These are phyloP conservation scores for Machaerirhynchus nigripectus DNA, from an alignment of 2,113 vertebrate genomes.

Conservation along the genomic window DNA sequence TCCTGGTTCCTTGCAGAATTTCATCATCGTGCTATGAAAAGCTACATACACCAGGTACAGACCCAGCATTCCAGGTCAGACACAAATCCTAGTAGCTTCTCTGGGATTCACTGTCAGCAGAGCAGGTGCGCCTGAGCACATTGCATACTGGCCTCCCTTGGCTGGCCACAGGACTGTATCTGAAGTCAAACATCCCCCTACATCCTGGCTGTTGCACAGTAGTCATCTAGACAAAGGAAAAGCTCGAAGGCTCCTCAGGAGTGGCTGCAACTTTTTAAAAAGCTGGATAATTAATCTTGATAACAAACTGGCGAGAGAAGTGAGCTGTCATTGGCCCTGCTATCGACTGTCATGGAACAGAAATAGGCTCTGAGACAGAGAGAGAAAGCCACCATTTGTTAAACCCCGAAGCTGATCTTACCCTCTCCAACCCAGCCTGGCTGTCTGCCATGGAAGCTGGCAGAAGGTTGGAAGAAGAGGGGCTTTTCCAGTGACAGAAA, in stretches of 20 bases:
- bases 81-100: background rate
- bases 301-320: background rate
- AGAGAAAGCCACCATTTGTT: accelerated
- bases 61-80: background rate
- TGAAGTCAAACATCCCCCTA: background rate
- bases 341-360: background rate
- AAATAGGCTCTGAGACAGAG: too few species aligned
- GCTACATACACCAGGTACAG: background rate
- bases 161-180: background rate
- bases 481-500: background rate
- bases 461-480: accelerated
- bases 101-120: background rate
- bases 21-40: background rate
- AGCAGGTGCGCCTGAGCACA: background rate
- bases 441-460: background rate
- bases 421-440: accelerated
- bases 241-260: background rate
- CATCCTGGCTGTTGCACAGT: background rate
- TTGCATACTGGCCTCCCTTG: background rate
- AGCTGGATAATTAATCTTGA: background rate
- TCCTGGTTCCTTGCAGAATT: background rate
- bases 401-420: background rate
- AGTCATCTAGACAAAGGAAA: background rate
- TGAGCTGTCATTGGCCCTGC: background rate
- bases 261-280: background rate